Percentiles rank a stretch among this genome's conserved stretches.
Evolutionary conservation across 2,888 invertebrate genomes (phyloP).

Genomic region (Atherix ibis): DNA sequence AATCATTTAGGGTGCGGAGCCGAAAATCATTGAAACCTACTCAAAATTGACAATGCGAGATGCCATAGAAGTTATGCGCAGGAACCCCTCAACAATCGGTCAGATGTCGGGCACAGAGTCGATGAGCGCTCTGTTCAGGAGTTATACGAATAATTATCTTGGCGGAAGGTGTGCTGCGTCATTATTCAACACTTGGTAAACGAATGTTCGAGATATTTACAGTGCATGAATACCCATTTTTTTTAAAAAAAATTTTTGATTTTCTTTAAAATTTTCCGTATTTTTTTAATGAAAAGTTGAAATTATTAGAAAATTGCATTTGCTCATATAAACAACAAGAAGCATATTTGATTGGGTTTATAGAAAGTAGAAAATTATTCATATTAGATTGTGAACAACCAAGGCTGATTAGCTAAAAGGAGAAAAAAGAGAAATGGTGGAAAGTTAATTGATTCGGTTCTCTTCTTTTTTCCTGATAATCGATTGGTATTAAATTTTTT

Average conservation of each 20-base stretch:
- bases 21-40: constrained; percentile 86
- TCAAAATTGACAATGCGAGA: constrained; percentile 87
- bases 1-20: constrained; percentile 76
- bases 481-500: no score
- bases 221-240: constrained; percentile 14
- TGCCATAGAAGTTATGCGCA: constrained; percentile 80
- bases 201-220: constrained; percentile 29
- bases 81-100: constrained; percentile 73
- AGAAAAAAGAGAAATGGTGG: no score
- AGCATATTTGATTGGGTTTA: no score
- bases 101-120: constrained; percentile 80
- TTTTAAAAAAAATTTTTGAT: constrained; percentile 10
- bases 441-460: no score
- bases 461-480: no score
- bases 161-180: constrained; percentile 62
- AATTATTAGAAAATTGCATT: no score
- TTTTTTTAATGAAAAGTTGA: no score
- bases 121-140: constrained; percentile 81
- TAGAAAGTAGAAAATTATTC: no score
- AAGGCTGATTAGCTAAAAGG: no score
- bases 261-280: no score
- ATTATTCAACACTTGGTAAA: constrained; percentile 38
- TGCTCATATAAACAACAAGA: no score
- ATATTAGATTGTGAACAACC: no score
- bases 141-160: constrained; percentile 68